Evolutionary conservation across 1,140 invertebrate species (phyloP), one percentile per base, ranked within the genome.

Genomic region (Hyphantria cunea): DNA sequence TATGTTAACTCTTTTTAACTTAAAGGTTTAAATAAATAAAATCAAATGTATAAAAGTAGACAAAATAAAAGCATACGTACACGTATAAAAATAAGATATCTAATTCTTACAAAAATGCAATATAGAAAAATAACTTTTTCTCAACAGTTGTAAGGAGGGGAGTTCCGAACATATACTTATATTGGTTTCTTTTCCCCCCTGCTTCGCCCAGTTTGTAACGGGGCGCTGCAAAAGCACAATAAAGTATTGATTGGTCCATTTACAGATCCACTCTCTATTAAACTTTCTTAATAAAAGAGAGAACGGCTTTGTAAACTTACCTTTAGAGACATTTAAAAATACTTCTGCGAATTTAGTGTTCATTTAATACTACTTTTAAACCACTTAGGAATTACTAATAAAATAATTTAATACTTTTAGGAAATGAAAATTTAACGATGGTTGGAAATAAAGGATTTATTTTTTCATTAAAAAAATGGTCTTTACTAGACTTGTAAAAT

Each of bases 181-280:
- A 52, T 64, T 64, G 41, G 6, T 12, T 7, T n/a, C 14, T 31
- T 39, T 32, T 14, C 33, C 15, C 13, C 64, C 49, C 37, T 49
- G 25, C 37, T 62, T 53, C 63, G 48, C 37, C 32, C 47, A 66
- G 45, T 73, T 63, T 64, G 41, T 58, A 68, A 60, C 61, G 63
- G 41, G 44, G 61, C 39, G 56, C 56, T 39, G 42, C 53, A 60
- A 64, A 69, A 72, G 72, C 60, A 69, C 66, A 69, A 72, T 76
- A 72, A 70, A 76, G 68, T 73, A 76, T 76, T 76, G 74, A 76
- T 76, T 70, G 71, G 56, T 68, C 61, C 68, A 71, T 70, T 71
- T 65, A 70, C 68, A 60, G 68, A 65, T 72, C 74, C 51, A 39
- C 44, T 65, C 66, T 74, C 64, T 74, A 76, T 74, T 74, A 76